Conservation (phyloP, 1,140 invertebrate species). For the Lepidurus couesii region DNA sequence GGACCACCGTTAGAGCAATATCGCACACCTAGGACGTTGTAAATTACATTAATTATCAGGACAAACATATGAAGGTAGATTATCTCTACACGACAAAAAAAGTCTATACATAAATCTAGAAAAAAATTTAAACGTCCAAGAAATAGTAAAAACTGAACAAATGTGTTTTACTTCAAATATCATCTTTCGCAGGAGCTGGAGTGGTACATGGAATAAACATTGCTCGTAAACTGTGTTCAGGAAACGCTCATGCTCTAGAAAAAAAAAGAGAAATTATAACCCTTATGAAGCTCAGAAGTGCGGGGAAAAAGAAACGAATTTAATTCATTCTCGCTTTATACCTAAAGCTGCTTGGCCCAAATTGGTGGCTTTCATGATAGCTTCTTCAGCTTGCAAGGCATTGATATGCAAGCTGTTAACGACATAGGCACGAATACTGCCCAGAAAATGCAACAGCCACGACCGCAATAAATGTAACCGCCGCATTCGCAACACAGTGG, state of each 20-base stretch:
- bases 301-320: too few relatives aligned
- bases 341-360: constrained; percentile 40
- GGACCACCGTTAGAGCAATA: constrained; percentile 25
- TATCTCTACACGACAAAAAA: too few relatives aligned
- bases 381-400: constrained; percentile 48
- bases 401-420: constrained; percentile 56
- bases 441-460: constrained; percentile 55
- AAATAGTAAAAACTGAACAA: constrained; percentile 7
- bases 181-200: constrained; percentile 7
- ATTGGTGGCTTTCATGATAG: constrained; percentile 48
- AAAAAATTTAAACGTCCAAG: not conserved
- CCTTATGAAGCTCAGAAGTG: too few relatives aligned
- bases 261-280: not conserved
- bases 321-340: not conserved
- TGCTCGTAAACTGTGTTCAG: not conserved
- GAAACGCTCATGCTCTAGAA: constrained; percentile 25
- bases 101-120: too few relatives aligned
- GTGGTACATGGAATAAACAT: constrained; percentile 24
- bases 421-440: constrained; percentile 57
- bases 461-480: constrained; percentile 55
- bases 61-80: not conserved
- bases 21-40: constrained; percentile 7
- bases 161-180: constrained; percentile 19
- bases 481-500: constrained; percentile 41
- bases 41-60: not conserved